Percentiles rank a stretch among this genome's conserved stretches.
phyloP scores from a whole-genome alignment of 2,888 invertebrate genomes.

The Cactoblastis cactorum region DNA sequence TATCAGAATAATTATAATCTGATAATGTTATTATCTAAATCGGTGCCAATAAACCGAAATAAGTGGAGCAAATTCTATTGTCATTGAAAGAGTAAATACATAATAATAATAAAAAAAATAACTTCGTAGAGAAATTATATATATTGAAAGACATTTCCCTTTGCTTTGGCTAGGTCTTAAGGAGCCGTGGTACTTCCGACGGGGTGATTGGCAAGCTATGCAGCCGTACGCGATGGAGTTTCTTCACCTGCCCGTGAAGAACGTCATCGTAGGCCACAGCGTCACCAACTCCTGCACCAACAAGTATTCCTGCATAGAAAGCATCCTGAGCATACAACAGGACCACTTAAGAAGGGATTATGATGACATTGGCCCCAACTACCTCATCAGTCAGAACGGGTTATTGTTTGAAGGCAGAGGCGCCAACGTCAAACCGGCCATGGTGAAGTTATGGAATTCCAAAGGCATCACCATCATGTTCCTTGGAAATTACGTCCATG shows the following conservation, averaged over 20 bases:
- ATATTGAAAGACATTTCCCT: neutral
- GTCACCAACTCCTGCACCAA: constrained; percentile 41
- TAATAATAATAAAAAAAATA: too few species aligned
- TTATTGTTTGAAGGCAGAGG: constrained; percentile 63
- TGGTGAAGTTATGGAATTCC: constrained; percentile 47
- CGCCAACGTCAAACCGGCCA: constrained; percentile 50
- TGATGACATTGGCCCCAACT: constrained; percentile 61
- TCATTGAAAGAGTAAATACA: too few species aligned
- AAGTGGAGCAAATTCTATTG: too few species aligned
- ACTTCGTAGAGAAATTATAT: neutral
- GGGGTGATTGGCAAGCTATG: constrained; percentile 64
- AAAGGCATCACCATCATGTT: constrained; percentile 57
- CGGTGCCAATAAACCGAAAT: too few species aligned
- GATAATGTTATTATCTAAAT: too few species aligned
- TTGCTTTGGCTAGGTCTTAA: constrained; percentile 52
- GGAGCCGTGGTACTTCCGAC: constrained; percentile 62
- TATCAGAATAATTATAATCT: too few species aligned
- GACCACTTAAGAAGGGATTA: constrained; percentile 42
- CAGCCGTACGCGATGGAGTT: constrained; percentile 38
- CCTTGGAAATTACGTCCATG: constrained; percentile 49
- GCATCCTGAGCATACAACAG: constrained; percentile 44
- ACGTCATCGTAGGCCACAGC: constrained; percentile 57
- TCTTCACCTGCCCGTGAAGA: constrained; percentile 43
- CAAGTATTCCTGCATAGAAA: constrained; percentile 44
- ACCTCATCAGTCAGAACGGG: constrained; percentile 55